Evolutionary conservation across 2,797 vertebrate species (phyloP).

Genomic region (Tinamus major): DNA sequence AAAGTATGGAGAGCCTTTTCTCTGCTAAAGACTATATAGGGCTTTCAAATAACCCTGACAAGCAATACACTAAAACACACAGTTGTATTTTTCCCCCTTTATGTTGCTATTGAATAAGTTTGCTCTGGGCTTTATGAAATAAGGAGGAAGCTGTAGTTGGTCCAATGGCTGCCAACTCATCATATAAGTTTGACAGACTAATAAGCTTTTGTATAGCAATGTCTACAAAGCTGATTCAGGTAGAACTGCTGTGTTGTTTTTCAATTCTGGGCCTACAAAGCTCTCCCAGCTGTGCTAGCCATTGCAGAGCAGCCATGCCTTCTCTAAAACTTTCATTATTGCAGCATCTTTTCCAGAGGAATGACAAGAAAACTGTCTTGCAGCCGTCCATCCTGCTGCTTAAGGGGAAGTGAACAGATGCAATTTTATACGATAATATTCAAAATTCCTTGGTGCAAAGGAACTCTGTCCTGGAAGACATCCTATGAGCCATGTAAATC

Average conservation of each 20-base stretch:
- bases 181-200: neutral
- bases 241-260: neutral
- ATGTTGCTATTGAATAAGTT: neutral
- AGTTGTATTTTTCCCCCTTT: neutral
- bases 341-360: neutral
- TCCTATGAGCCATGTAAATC: neutral
- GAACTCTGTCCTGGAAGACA: neutral
- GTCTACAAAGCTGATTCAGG: constrained; percentile 25
- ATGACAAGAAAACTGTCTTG: neutral
- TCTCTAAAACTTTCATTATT: neutral
- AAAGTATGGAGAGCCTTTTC: neutral
- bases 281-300: neutral
- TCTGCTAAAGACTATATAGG: constrained; percentile 33
- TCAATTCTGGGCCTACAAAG: neutral
- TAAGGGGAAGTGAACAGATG: neutral
- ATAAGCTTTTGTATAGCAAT: constrained; percentile 32
- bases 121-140: constrained; percentile 43
- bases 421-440: fast-evolving
- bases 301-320: neutral
- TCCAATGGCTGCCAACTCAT: neutral
- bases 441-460: neutral
- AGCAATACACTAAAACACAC: constrained; percentile 6
- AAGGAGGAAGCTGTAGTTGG: neutral
- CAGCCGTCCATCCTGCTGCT: fast-evolving
- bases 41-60: constrained; percentile 18